A percentile compares a stretch with the other conserved stretches of the same genome.
phyloP scores from a whole-genome alignment of 2,888 invertebrate species.

The Dilophus febrilis region DNA sequence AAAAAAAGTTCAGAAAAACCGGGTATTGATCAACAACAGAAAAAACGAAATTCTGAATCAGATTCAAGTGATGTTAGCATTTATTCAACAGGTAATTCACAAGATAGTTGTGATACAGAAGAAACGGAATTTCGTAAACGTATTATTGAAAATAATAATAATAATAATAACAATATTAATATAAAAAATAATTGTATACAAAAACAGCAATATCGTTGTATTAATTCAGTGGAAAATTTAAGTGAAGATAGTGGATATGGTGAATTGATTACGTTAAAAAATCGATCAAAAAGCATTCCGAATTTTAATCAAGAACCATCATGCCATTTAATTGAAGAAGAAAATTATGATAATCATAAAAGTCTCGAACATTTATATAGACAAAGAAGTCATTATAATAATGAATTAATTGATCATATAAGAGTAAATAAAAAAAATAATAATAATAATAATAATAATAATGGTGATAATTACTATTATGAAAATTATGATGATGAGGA shows the following conservation, averaged over 20 bases:
- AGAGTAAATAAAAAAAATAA: no score
- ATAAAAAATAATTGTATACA: no score
- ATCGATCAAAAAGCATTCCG: constrained; percentile 32
- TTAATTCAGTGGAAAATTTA: constrained; percentile 57
- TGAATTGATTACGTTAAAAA: constrained; percentile 30
- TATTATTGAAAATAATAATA: constrained; percentile 2
- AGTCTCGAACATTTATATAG: constrained; percentile 14
- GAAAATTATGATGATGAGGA: no score
- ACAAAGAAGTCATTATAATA: not conserved
- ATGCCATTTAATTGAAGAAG: constrained; percentile 28
- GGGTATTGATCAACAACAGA: no score
- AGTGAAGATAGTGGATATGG: constrained; percentile 68
- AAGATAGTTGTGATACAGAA: not conserved
- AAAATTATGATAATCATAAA: constrained; percentile 17
- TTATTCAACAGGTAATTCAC: not conserved
- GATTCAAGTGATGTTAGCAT: not conserved
- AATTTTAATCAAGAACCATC: constrained; percentile 21
- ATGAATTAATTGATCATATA: no score
- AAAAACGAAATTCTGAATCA: no score
- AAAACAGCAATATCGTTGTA: constrained; percentile 17
- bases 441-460: no score
- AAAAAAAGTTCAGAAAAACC: no score
- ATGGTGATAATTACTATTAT: no score
- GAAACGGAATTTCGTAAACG: not conserved
- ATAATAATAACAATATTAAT: constrained; percentile 1